phyloP scores from a whole-genome alignment of 2,113 vertebrate genomes.

The Hoplias malabaricus region DNA sequence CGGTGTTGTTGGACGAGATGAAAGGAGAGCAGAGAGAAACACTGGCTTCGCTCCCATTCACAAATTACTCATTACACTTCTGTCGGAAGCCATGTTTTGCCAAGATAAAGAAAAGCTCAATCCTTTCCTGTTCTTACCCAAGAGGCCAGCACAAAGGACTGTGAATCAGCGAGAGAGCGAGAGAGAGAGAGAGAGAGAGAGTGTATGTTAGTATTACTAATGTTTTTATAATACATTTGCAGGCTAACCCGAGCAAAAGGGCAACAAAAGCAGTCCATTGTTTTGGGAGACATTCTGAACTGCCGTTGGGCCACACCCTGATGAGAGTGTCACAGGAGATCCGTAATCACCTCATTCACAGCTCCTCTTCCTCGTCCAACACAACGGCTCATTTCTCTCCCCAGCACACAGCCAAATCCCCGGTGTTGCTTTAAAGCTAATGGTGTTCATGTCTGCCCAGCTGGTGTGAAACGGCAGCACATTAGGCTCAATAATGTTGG shows the following conservation, averaged over 20 bases:
- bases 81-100: constrained; percentile 61
- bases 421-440: background rate
- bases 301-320: constrained; percentile 13
- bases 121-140: constrained; percentile 57
- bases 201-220: constrained; percentile 15
- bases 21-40: constrained; percentile 57
- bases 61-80: constrained; percentile 71
- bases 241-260: constrained; percentile 1
- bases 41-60: constrained; percentile 61
- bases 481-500: no score
- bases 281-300: constrained; percentile 34
- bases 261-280: constrained; percentile 24
- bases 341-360: constrained; percentile 39
- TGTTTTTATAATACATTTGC: constrained; percentile 31
- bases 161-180: background rate
- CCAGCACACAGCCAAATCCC: background rate
- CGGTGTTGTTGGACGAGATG: constrained; percentile 65
- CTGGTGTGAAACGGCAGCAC: no score
- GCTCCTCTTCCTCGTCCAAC: constrained; percentile 19
- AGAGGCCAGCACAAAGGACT: constrained; percentile 10
- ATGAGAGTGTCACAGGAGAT: background rate
- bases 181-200: background rate
- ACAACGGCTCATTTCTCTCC: constrained; percentile 2
- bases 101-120: constrained; percentile 60
- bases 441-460: background rate